Evolutionary conservation across 2,113 vertebrate genomes (phyloP), one percentile per base, ranked within the genome.

Genomic region (Zeus faber): DNA sequence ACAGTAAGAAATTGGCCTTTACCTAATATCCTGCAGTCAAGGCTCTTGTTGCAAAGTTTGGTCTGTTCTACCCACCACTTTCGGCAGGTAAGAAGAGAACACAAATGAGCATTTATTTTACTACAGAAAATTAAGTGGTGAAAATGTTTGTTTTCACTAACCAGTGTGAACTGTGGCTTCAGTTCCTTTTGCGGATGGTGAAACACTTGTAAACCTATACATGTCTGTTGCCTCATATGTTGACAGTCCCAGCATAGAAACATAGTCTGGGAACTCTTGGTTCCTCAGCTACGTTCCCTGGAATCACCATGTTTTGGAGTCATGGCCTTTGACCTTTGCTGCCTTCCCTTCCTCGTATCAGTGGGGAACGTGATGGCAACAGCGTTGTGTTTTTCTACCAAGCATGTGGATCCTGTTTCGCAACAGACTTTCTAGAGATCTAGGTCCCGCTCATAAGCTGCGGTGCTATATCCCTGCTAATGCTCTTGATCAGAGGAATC

Each of bases 371-470:
- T 11, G 26, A 0, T 3, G 2, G 8, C n/a, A n/a, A n/a, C n/a
- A n/a, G n/a, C n/a, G n/a, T n/a, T n/a, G n/a, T n/a, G n/a, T n/a
- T n/a, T n/a, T n/a, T n/a, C n/a, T n/a, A n/a, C n/a, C n/a, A 1
- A 16, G 6, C 3, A 1, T 2, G 1, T 13, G 55, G 17, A 58
- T 72, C 47, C 25, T 8, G 20, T 70, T 65, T 79, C 53, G 56
- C 64, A 61, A 65, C 70, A 75, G 21, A 48, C 59, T 27, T 29
- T 6, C 37, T 48, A 62, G 50, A 17, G 52, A 66, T 7, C 21
- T 25, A 43, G 17, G 9, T 26, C 54, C 11, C 8, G 1, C 50
- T n/a, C 4, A 0, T 21, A 3, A 29, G 46, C 13, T 3, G 69
- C 73, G 65, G 65, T 51, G 20, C 22, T 5, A 51, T 5, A 33